Conservation (phyloP, 1,140 invertebrate genomes). For the Bombus superbus region DNA sequence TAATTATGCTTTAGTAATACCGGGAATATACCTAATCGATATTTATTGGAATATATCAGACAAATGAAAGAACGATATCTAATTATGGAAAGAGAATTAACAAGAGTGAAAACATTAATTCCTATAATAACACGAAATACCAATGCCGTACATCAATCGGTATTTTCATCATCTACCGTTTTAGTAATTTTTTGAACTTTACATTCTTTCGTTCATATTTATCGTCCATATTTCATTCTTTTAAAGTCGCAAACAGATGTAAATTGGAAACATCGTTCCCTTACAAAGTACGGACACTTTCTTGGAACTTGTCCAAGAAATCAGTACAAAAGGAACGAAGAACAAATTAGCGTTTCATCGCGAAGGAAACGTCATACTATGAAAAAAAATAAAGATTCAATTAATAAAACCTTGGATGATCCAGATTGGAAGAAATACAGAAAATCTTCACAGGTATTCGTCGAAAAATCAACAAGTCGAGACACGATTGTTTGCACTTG, state of each 20-base stretch:
- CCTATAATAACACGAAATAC: neutral
- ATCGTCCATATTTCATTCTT: neutral
- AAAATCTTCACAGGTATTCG: constrained; percentile 13
- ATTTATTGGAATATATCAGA: constrained; percentile 45
- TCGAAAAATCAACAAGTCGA: neutral
- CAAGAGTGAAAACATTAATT: constrained; percentile 36
- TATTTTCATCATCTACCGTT: constrained; percentile 3
- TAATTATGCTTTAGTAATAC: neutral
- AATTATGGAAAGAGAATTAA: constrained; percentile 50
- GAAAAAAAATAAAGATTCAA: constrained; percentile 2
- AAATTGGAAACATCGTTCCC: constrained; percentile 36
- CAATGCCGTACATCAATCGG: neutral
- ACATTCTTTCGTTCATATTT: neutral
- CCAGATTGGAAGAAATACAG: neutral
- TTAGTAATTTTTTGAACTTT: neutral
- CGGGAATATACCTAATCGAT: neutral
- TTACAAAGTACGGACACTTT: neutral
- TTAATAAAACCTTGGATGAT: neutral
- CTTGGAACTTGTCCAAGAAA: neutral
- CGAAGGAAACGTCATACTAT: neutral
- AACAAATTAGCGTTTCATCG: neutral
- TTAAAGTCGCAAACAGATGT: constrained; percentile 28
- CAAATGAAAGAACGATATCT: constrained; percentile 53
- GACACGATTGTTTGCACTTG: neutral
- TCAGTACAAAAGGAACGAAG: constrained; percentile 10